Evolutionary conservation across 2,888 invertebrate species (phyloP).

Genomic region (Caradrina clavipalpis): DNA sequence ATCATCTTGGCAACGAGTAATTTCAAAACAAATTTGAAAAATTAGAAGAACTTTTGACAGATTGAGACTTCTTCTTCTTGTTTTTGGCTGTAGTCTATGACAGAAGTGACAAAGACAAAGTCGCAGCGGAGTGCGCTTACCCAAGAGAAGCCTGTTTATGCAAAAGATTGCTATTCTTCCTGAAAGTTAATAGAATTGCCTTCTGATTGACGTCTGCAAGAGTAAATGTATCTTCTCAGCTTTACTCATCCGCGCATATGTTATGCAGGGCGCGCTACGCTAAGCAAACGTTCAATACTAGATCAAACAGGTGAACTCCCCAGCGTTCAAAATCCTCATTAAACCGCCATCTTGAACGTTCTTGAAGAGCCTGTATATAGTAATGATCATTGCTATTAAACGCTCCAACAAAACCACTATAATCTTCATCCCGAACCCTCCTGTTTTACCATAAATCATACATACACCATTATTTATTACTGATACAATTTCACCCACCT

Average conservation of each 20-base stretch:
- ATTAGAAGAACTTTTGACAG: no score
- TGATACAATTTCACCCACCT: constrained; percentile 88
- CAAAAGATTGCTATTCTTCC: no score
- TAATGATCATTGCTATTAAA: constrained; percentile 67
- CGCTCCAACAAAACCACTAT: constrained; percentile 62
- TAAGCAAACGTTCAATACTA: constrained; percentile 4
- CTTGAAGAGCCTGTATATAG: constrained; percentile 35
- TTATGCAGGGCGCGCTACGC: neutral
- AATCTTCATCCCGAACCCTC: constrained; percentile 69
- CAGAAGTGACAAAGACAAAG: no score
- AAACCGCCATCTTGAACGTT: constrained; percentile 42
- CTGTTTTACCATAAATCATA: constrained; percentile 82
- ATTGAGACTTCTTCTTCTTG: no score
- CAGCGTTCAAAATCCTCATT: constrained; percentile 21
- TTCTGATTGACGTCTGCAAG: constrained; percentile 6
- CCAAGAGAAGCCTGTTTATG: no score
- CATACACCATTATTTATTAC: constrained; percentile 89
- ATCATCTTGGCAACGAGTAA: no score
- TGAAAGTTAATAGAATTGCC: no score
- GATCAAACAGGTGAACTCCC: constrained; percentile 18
- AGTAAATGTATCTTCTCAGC: constrained; percentile 18
- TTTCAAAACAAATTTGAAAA: no score
- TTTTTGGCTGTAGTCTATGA: no score
- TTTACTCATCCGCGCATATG: neutral
- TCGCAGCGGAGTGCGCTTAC: no score